phyloP scores from a whole-genome alignment of 2,888 invertebrate species.

The Lycaena phlaeas region DNA sequence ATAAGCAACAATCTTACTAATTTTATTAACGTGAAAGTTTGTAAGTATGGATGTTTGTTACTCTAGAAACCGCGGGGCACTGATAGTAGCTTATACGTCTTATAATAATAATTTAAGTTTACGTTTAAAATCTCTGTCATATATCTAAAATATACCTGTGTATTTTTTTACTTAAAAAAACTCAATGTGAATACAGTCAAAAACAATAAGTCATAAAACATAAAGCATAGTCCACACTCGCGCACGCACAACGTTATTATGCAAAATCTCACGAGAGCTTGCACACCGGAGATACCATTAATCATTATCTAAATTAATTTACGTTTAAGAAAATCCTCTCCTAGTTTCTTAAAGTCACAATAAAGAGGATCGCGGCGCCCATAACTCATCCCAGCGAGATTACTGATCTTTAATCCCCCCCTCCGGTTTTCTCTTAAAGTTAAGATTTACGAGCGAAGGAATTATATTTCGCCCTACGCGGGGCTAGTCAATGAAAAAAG shows the following conservation, averaged over 20 bases:
- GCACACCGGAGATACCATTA: slow-evolving; percentile 58
- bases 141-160: no score
- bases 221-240: no score
- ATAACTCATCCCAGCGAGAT: slow-evolving; percentile 81
- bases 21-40: no score
- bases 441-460: slow-evolving; percentile 80
- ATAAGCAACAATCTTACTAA: no score
- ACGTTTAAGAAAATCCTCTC: slow-evolving; percentile 69
- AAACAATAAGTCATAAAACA: no score
- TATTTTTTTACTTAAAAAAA: no score
- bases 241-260: no score
- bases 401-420: slow-evolving; percentile 85
- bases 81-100: no score
- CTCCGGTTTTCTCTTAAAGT: slow-evolving; percentile 78
- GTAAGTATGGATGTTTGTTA: no score
- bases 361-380: slow-evolving; percentile 68
- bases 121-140: no score
- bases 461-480: slow-evolving; percentile 77
- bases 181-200: not conserved
- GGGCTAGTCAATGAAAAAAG: slow-evolving; percentile 63
- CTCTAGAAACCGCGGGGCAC: no score
- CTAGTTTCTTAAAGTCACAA: slow-evolving; percentile 73
- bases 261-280: slow-evolving; percentile 59
- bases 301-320: slow-evolving; percentile 74
- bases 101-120: no score